Evolutionary conservation across 2,888 invertebrate genomes (phyloP), one percentile per base, ranked within the genome.

Genomic region (Yponomeuta evonymella): DNA sequence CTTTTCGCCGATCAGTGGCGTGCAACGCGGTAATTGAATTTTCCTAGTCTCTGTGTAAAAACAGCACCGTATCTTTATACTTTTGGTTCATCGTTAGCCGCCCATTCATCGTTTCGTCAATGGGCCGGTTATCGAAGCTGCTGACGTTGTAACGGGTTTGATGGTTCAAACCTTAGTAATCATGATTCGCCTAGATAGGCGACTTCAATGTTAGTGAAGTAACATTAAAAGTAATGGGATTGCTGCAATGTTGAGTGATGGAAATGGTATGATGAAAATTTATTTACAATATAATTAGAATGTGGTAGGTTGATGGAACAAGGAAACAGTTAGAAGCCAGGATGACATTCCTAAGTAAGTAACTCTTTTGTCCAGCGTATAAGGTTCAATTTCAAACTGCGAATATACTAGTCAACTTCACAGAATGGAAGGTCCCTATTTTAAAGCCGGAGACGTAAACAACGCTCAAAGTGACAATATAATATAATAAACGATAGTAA

Each of bases 381-480:
- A 58, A 58, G 51, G 51, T 5, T 58, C 51, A 58, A 58, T 58
- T 58, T 58, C 5, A 58, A 58, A 15, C 51, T 3, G 51, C 15
- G 9, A 43, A 58, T 15, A 58, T 1, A 58, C 12, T 15, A 58
- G 12, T 15, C 51, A 58, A 58, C 51, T 15, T 58, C 2, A 58
- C 51, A 58, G 51, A 58, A 58, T 58, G 51, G 65, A 65, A 48
- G 70, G 70, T 23, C 65, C 70, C 23, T 70, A 70, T 65, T 70
- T 70, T 70, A 70, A 62, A 70, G 15, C 48, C 30, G 64, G 70
- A 70, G 70, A 70, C 70, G 70, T 70, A 65, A 70, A 70, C 70
- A 65, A 65, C 70, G 43, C 29, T 43, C 23, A 48, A 23, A 48
- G 64, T 70, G 70, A 70, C 70, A 70, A 70, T 70, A 48, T 48